These are phyloP conservation scores for Mechanitis mazaeus DNA, from an alignment of 2,888 invertebrate species.

Conservation along the genomic window DNA sequence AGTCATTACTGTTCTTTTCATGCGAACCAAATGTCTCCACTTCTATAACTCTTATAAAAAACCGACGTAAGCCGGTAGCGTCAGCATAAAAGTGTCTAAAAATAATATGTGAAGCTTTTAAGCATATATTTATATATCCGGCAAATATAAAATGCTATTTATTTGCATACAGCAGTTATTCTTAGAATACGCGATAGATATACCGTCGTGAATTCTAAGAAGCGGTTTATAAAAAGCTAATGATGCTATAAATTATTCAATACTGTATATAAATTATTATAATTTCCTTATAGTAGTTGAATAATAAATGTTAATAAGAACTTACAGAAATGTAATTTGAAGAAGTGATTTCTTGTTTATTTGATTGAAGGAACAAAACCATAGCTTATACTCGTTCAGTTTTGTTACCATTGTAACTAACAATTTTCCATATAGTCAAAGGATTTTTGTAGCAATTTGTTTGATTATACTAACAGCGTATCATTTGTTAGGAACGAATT, in stretches of 20 bases:
- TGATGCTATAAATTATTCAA: not conserved
- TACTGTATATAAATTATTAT: no score
- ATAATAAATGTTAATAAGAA: no score
- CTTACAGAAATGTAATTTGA: no score
- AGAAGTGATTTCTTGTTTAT: no score
- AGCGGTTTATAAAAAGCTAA: slow-evolving; percentile 2
- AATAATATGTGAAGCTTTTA: not conserved
- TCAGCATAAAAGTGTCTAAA: slow-evolving; percentile 7
- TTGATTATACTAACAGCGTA: not conserved
- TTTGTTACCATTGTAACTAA: no score
- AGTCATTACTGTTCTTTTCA: slow-evolving; percentile 15
- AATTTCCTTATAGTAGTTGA: no score
- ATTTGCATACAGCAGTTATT: slow-evolving; percentile 5
- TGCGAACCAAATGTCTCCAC: slow-evolving; percentile 18
- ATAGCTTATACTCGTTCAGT: no score
- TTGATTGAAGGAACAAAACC: no score
- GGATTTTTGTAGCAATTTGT: no score
- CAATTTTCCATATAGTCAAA: no score
- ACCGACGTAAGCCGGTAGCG: slow-evolving; percentile 11
- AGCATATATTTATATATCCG: slow-evolving; percentile 9
- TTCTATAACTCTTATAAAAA: slow-evolving; percentile 16
- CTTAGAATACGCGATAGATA: not conserved
- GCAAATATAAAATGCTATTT: slow-evolving; percentile 1
- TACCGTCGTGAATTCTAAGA: no score
- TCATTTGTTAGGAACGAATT: slow-evolving; percentile 8